phyloP scores from a whole-genome alignment of 2,888 invertebrate genomes.

The Tuberolachnus salignus region DNA sequence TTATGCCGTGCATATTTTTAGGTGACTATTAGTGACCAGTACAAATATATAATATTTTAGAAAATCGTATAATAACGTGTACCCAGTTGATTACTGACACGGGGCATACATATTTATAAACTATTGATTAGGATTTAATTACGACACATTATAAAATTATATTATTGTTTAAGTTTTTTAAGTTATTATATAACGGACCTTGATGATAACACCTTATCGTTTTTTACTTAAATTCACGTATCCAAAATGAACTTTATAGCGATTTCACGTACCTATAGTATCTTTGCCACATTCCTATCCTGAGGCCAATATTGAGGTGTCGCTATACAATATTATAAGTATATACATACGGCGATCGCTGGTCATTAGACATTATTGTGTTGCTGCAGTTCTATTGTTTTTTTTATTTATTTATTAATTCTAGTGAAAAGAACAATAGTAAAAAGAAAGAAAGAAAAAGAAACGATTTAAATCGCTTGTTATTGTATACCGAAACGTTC shows the following conservation, averaged over 20 bases:
- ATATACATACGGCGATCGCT: neutral
- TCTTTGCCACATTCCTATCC: neutral
- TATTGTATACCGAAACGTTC: conserved; percentile 18
- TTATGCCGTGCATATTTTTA: too few relatives aligned
- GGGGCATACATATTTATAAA: too few relatives aligned
- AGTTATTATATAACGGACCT: too few relatives aligned
- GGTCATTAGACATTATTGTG: neutral
- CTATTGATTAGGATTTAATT: neutral
- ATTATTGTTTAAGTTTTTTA: neutral
- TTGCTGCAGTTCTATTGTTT: conserved; percentile 33
- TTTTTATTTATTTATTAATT: conserved; percentile 17
- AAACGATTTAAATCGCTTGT: conserved; percentile 31
- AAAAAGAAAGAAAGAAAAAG: too few relatives aligned
- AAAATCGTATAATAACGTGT: too few relatives aligned
- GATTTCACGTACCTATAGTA: too few relatives aligned
- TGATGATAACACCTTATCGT: too few relatives aligned
- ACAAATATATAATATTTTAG: too few relatives aligned
- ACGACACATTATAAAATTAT: neutral
- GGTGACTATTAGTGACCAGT: too few relatives aligned
- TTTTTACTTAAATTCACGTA: neutral
- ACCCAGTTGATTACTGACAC: too few relatives aligned
- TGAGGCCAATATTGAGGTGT: conserved; percentile 14
- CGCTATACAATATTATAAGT: neutral
- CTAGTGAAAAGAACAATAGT: conserved; percentile 15
- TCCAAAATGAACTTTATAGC: neutral